Base-by-base conservation (phyloP, 2,113 vertebrate species). In the Notarius lentiginosus region DNA sequence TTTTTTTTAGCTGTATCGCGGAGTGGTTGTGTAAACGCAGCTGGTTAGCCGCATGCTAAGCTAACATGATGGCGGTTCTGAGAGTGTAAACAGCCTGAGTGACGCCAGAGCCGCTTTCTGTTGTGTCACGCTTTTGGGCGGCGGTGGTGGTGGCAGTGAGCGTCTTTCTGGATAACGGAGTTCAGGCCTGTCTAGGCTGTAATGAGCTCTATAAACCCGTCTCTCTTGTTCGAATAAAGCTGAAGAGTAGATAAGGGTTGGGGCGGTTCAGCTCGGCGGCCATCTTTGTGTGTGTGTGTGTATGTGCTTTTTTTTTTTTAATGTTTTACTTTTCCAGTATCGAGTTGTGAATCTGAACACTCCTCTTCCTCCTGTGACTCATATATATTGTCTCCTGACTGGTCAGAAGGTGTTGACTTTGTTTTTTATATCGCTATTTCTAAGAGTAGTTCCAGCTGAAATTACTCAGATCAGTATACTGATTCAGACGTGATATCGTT, bases 191-290 rank as follows among this genome's bases (percentile, higher is more conserved):
- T 41, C 34, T 41, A 4, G 41, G 41, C 41, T 41, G 41, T 41
- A 41, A 41, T 41, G 41, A 41, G 41, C 41, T 41, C 41, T 66
- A 4, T 12, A 12, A 70, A 70, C 27, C 15, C 7, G 30, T 5
- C 66, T 14, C 12, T 68, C 12, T 0, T 8, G 20, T 34, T 58
- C 79, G 61, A 79, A 70, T 85, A 90, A 85, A 88, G 63, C 84
- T 30, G 5, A 30, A 15, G 5, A 72, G 51, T 83, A 22, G 70
- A 22, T 30, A 55, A 65, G 30, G 20, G n/a, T 18, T 79, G 30
- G 18, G 7, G 61, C 22, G 68, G 55, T 70, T 7, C 9, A 76
- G 9, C 2, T 17, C 17, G 56, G 41, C 73, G 11, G n/a, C n/a
- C 6, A 58, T 20, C 27, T 34, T 18, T 17, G 4, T 41, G 4